These are phyloP conservation scores for Hoplodrina ambigua DNA, from an alignment of 2,888 invertebrate genomes.

Conservation along the genomic window DNA sequence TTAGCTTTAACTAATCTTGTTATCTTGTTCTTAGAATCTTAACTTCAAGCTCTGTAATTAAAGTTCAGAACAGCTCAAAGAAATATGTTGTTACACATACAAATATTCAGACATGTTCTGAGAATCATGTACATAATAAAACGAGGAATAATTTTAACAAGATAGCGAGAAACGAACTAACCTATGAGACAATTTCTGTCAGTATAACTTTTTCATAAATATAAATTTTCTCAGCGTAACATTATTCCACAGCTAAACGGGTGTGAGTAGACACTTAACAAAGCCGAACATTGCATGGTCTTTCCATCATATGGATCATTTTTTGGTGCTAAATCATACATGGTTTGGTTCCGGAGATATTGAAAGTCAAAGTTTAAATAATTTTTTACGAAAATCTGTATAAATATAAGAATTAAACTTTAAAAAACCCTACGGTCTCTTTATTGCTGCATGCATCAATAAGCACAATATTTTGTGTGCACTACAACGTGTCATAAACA, in stretches of 20 bases:
- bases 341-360: too few relatives aligned
- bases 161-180: not conserved
- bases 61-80: not conserved
- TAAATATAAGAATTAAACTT: too few relatives aligned
- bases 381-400: too few relatives aligned
- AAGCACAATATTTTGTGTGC: too few relatives aligned
- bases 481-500: not conserved
- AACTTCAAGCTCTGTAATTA: not conserved
- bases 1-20: not conserved
- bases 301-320: too few relatives aligned
- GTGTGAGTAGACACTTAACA: too few relatives aligned
- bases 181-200: not conserved
- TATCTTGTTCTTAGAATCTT: not conserved
- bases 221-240: not conserved
- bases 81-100: not conserved
- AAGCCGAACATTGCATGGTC: too few relatives aligned
- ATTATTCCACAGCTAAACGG: too few relatives aligned
- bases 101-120: not conserved
- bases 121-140: not conserved
- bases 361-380: too few relatives aligned
- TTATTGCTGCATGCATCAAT: not conserved
- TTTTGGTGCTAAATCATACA: too few relatives aligned
- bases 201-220: not conserved
- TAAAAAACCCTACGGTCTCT: not conserved
- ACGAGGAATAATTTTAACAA: slow-evolving; percentile 9